A percentile compares a stretch with the other conserved stretches of the same genome.
These are phyloP conservation scores for Hylomyscus alleni DNA, from an alignment of 2,797 vertebrate species.

Conservation along the genomic window DNA sequence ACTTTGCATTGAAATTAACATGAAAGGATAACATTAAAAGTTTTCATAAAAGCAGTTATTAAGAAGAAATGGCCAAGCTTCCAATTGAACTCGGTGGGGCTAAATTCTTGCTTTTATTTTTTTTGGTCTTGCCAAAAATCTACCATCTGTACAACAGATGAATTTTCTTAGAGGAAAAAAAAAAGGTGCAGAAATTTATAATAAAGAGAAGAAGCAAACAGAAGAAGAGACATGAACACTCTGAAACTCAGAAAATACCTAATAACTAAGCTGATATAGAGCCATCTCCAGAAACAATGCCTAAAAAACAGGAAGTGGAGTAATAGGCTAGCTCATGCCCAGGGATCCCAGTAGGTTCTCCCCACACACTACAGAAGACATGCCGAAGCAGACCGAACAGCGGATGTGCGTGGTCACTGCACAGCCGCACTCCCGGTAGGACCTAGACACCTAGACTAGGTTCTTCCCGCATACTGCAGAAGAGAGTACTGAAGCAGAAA, in stretches of 20 bases:
- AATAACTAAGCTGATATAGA: not conserved
- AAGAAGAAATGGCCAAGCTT: constrained; percentile 23
- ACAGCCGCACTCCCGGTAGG: not conserved
- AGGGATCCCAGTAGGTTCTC: not conserved
- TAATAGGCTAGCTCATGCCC: not conserved
- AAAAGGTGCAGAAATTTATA: not conserved
- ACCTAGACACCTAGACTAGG: not conserved
- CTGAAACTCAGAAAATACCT: not conserved
- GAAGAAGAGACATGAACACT: not conserved
- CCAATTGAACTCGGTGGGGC: not conserved
- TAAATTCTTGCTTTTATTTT: constrained; percentile 41
- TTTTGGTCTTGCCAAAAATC: constrained; percentile 35
- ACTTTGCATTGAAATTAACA: constrained; percentile 11
- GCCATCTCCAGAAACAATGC: not conserved
- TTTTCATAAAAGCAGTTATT: constrained; percentile 51
- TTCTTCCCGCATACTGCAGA: not conserved
- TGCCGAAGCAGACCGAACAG: not conserved
- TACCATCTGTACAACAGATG: constrained; percentile 19
- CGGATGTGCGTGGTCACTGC: not conserved
- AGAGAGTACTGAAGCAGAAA: not conserved
- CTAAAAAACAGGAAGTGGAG: not conserved
- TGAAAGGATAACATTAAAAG: not conserved
- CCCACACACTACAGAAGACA: not conserved
- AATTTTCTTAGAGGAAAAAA: constrained; percentile 42
- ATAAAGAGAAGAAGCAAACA: not conserved